A percentile compares a stretch with the other conserved stretches of the same genome.
Evolutionary conservation across 2,113 vertebrate species (phyloP).

Genomic region (Castor canadensis): DNA sequence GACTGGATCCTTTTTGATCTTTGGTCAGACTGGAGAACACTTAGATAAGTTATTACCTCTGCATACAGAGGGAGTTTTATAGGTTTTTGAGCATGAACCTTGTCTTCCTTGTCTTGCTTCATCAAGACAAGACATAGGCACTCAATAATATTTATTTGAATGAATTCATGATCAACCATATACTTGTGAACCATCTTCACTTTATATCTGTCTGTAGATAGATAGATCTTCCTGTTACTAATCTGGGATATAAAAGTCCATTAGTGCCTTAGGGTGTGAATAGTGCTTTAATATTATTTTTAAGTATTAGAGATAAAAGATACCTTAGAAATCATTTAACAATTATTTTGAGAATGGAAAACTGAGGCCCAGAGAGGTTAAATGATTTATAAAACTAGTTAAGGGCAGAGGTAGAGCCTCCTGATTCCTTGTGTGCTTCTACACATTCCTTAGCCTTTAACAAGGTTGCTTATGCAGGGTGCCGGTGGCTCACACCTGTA

Average conservation of each 20-base stretch:
- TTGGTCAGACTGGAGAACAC: neutral
- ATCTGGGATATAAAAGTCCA: slow-evolving; percentile 30
- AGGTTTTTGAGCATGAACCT: neutral
- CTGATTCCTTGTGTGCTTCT: neutral
- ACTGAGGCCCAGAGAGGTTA: neutral
- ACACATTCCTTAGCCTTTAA: neutral
- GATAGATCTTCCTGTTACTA: neutral
- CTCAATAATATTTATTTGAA: neutral
- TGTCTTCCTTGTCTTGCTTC: neutral
- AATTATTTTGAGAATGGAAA: slow-evolving; percentile 20
- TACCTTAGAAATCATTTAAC: slow-evolving; percentile 17
- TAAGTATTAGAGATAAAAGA: slow-evolving; percentile 3
- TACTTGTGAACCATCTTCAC: neutral
- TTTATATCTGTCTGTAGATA: neutral
- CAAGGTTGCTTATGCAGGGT: no score
- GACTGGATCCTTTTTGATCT: neutral
- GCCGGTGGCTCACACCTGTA: no score
- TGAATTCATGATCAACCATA: neutral
- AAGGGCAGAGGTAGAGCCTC: neutral
- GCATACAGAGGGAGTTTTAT: neutral
- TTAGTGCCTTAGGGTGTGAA: neutral
- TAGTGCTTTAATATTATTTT: slow-evolving; percentile 23
- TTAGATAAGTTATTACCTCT: slow-evolving; percentile 11
- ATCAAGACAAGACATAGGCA: neutral
- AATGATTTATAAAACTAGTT: neutral